Conservation (phyloP, 2,797 vertebrate genomes). For the Chelidonichthys spinosus region DNA sequence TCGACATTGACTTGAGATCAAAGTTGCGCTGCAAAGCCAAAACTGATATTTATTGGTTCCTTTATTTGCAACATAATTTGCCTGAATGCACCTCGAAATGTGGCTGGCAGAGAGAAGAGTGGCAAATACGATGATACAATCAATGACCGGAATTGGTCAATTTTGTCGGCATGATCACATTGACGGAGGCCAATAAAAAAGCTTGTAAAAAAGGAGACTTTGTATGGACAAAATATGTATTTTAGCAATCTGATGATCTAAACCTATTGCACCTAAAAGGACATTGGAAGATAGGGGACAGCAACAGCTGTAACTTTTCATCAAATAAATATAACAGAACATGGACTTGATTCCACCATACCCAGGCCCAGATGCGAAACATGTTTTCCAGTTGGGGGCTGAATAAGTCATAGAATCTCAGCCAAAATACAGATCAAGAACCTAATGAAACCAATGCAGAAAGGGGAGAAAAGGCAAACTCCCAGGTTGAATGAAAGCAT, state of each 20-base stretch:
- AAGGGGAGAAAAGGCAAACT: conserved; percentile 57
- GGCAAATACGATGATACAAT: conserved; percentile 18
- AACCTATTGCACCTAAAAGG: conserved; percentile 51
- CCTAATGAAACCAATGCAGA: conserved; percentile 53
- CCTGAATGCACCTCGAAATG: conserved; percentile 43
- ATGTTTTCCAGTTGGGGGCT: conserved; percentile 74
- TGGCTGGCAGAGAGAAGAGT: conserved; percentile 36
- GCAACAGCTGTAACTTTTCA: conserved; percentile 64
- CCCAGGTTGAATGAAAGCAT: conserved; percentile 47
- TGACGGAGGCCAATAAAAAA: conserved; percentile 39
- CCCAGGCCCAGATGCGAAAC: conserved; percentile 69
- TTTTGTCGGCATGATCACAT: conserved; percentile 40
- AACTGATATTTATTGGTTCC: conserved; percentile 65
- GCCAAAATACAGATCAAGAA: conserved; percentile 68
- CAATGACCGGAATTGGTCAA: conserved; percentile 17
- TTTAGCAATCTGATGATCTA: conserved; percentile 41
- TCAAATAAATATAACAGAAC: conserved; percentile 71
- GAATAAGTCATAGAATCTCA: conserved; percentile 60
- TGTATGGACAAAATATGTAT: conserved; percentile 57
- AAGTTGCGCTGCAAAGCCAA: conserved; percentile 59
- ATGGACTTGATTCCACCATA: conserved; percentile 55
- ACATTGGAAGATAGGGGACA: conserved; percentile 51
- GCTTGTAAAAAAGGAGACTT: conserved; percentile 29
- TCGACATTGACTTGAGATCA: conserved; percentile 60
- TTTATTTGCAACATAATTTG: conserved; percentile 50